Evolutionary conservation across 2,113 vertebrate genomes (phyloP), one percentile per base, ranked within the genome.

Genomic region (Chaenocephalus aceratus): DNA sequence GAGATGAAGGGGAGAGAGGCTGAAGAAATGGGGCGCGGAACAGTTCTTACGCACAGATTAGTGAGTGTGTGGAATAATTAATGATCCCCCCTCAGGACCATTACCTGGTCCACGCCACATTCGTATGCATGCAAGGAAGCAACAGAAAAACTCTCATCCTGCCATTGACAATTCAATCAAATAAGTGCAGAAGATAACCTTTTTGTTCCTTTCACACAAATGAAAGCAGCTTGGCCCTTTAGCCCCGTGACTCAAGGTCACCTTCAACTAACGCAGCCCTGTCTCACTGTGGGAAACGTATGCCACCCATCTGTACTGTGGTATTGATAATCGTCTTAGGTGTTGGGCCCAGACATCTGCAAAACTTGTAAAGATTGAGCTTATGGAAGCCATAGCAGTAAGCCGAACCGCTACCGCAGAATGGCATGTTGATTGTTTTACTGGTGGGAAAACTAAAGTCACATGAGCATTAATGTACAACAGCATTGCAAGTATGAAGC

Each of bases 191-290:
- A 87, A 61, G 79, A 83, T 77, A 70, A 82, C 85, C 88, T 82
- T 84, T 68, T 75, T 48, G 53, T 62, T 91, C 85, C 91, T 92
- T 88, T 94, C 88, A 92, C 87, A 92, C 82, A 94, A 94, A 94
- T 94, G 86, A 94, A 90, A 93, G 82, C 58, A 49, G 72, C 51
- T 9, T 52, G 14, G 78, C 62, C 44, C 56, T 82, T 80, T 65
- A 62, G 61, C 80, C 83, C 71, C 13, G 69, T 48, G 46, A 80
- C 60, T 79, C 79, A 94, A 94, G 92, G 90, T 90, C 88, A 91
- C 88, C 77, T 88, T 88, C 58, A 71, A 72, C 75, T 85, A 71
- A 66, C 84, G 72, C 71, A 66, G 83, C 86, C 68, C 69, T 6
- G 49, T 77, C 76, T 30, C n/a, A 1, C 48, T 80, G 68, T 75